phyloP scores from a whole-genome alignment of 2,888 invertebrate species.

The Cheilosia grossa region DNA sequence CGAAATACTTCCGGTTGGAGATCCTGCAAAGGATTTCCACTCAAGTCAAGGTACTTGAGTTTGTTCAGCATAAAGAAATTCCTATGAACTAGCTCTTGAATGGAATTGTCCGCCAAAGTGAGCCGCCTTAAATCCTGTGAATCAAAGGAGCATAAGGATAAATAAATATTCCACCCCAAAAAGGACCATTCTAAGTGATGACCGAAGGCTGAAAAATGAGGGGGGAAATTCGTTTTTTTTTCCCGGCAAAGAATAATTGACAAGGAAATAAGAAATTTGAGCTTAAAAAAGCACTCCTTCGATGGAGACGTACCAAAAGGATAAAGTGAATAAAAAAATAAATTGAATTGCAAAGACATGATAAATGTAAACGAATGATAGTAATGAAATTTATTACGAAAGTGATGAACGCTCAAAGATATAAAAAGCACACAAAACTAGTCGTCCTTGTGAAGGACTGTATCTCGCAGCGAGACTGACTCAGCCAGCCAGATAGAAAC shows the following conservation, averaged over 20 bases:
- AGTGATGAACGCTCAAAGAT: conserved; percentile 72
- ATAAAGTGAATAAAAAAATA: conserved; percentile 37
- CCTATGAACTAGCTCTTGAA: conserved; percentile 88
- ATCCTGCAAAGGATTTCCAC: conserved; percentile 89
- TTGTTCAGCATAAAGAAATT: conserved; percentile 90
- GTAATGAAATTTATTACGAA: conserved; percentile 77
- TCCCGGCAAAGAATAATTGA: too few relatives aligned
- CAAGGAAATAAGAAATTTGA: background rate
- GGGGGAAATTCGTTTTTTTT: too few relatives aligned
- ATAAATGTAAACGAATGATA: conserved; percentile 76
- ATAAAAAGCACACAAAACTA: conserved; percentile 78
- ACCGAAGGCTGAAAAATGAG: conserved; percentile 21
- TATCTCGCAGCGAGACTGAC: background rate
- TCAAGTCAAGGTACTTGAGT: conserved; percentile 89
- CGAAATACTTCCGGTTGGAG: conserved; percentile 91
- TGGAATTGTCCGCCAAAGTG: conserved; percentile 87
- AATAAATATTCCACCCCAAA: conserved; percentile 2
- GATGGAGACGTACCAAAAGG: conserved; percentile 5
- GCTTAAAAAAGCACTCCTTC: conserved; percentile 5
- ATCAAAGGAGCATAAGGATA: conserved; percentile 49
- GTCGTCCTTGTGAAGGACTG: conserved; percentile 40
- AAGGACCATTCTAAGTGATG: conserved; percentile 18
- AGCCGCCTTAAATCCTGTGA: conserved; percentile 87
- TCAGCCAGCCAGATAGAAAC: background rate
- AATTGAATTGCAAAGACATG: conserved; percentile 55